phyloP scores from a whole-genome alignment of 92 coral and sea anemone species.

The Muricea muricata region DNA sequence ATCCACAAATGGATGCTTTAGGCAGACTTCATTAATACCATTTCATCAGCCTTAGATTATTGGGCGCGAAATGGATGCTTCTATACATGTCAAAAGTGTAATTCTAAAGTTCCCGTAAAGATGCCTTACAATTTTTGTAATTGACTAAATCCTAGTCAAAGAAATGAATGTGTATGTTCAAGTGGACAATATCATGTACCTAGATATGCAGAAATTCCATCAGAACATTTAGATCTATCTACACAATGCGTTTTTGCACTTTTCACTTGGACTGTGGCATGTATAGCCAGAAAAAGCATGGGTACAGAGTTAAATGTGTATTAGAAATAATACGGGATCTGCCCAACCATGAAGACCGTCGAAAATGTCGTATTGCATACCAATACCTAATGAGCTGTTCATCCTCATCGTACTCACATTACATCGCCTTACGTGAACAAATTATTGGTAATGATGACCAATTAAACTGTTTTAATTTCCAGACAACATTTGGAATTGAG shows the following conservation, averaged over 20 bases:
- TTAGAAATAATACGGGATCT: neutral
- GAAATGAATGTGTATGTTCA: neutral
- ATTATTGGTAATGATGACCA: neutral
- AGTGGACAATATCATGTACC: neutral
- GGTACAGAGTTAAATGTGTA: neutral
- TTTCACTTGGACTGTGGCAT: conserved; percentile 36
- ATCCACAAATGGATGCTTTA: too few relatives aligned
- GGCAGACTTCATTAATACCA: too few relatives aligned
- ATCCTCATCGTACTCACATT: neutral
- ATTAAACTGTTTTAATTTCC: neutral
- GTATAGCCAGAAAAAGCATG: conserved; percentile 7
- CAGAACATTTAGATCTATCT: neutral
- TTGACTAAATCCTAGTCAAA: neutral
- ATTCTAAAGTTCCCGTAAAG: neutral
- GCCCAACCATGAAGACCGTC: neutral
- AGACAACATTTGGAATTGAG: neutral
- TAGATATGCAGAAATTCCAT: neutral
- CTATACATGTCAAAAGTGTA: neutral
- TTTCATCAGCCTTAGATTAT: too few relatives aligned
- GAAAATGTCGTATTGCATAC: neutral
- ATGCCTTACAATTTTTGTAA: neutral
- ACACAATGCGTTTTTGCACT: neutral
- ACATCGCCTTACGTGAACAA: neutral
- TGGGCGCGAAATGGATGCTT: too few relatives aligned
- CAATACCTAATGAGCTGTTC: neutral